phyloP scores from a whole-genome alignment of 2,888 invertebrate species.

The Chloromyia formosa region DNA sequence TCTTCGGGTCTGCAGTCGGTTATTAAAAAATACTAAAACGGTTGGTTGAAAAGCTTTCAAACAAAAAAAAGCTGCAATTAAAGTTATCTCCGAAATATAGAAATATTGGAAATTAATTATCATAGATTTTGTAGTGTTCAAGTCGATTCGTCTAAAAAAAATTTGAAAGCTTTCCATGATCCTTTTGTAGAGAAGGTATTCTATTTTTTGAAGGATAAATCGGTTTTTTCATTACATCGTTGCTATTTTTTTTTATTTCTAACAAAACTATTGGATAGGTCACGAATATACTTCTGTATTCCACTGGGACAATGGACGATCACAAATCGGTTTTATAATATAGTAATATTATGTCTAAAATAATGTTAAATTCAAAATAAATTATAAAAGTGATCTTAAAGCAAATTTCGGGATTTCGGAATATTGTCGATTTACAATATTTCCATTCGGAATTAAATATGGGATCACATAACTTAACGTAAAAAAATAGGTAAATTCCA shows the following conservation, averaged over 20 bases:
- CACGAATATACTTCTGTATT: constrained; percentile 44
- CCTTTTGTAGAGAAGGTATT: neutral
- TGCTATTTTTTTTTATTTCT: constrained; percentile 34
- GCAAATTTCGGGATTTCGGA: neutral
- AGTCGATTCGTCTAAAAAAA: too few relatives aligned
- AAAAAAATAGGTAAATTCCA: too few relatives aligned
- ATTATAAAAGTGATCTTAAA: neutral
- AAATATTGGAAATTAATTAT: too few relatives aligned
- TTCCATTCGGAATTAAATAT: too few relatives aligned
- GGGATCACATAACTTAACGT: too few relatives aligned
- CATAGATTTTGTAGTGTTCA: too few relatives aligned
- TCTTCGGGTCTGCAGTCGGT: constrained; percentile 64
- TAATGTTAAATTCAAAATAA: constrained; percentile 8
- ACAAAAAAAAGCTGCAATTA: neutral
- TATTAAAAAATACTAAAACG: constrained; percentile 31
- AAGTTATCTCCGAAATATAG: neutral
- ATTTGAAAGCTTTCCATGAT: too few relatives aligned
- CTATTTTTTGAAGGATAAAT: too few relatives aligned
- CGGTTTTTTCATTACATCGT: constrained; percentile 51
- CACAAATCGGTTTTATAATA: constrained; percentile 44
- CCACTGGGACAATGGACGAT: constrained; percentile 52
- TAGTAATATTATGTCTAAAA: too few relatives aligned
- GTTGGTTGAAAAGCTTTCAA: constrained; percentile 3
- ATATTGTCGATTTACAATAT: neutral
- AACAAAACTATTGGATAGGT: constrained; percentile 31